Base-by-base conservation (phyloP, 2,888 invertebrate species). In the Limnephilus marmoratus region DNA sequence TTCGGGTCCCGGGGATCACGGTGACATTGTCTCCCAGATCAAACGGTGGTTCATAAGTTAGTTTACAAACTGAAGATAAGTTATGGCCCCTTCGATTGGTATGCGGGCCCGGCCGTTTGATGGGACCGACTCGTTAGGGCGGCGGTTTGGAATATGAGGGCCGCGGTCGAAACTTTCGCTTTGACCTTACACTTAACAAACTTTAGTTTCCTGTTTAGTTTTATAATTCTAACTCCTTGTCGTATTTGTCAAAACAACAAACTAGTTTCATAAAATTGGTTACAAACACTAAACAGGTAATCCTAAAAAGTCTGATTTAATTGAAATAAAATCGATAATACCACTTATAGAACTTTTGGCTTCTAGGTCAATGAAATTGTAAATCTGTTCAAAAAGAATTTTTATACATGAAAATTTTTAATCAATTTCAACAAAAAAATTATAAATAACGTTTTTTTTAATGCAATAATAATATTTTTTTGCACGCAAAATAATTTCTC, bases 31-130 rank as follows among this genome's bases (percentile, higher is more conserved):
- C 81, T 83, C 31, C 24, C 81, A 41, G 89, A 91, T 89, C 91
- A 91, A 83, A 89, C 89, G 34, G 91, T 86, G 83, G 89, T 88
- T 68, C 92, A 90, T 90, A 90, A 87, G 89, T 91, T 82, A 93
- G 93, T 92, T 92, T 91, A 93, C 93, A 92, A 91, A 86, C 92
- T 37, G 91, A 90, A 91, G 91, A 93, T 93, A 92, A 93, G 93
- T 92, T 92, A 92, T 92, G 87, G 91, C 82, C 81, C 81, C 85
- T 41, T 86, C 90, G 92, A 89, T 83, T 89, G 92, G 93, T 92
- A 93, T 93, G 93, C 93, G 93, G 93, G 93, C 86, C 91, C 82
- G 90, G 41, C n/a, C 92, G 68, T 92, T 93, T 93, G 91, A 90
- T 81, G 88, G 85, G 81, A 29, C 89, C 81, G 92, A 81, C 89